These are phyloP conservation scores for Halichoerus grypus DNA, from an alignment of 2,113 vertebrate species.

Conservation along the genomic window DNA sequence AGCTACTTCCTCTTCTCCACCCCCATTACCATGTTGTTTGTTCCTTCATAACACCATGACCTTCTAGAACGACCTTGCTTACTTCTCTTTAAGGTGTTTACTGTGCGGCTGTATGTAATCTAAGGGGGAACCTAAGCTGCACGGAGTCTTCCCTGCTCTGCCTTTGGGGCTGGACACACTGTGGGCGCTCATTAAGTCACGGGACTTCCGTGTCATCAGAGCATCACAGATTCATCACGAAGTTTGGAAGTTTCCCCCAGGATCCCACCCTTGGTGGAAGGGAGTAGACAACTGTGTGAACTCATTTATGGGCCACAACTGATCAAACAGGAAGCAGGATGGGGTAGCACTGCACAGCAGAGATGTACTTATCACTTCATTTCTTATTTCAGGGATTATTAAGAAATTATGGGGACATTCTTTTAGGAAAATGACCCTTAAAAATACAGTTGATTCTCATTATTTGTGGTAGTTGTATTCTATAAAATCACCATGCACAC, in stretches of 20 bases:
- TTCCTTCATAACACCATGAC: too few species aligned
- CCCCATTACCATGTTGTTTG: background rate
- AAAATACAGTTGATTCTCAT: too few species aligned
- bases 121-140: background rate
- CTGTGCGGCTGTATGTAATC: background rate
- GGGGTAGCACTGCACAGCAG: rapidly evolving
- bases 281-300: background rate
- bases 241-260: background rate
- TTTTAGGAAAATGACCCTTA: background rate
- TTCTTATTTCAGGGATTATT: background rate
- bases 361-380: background rate
- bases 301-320: rapidly evolving
- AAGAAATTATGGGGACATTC: background rate
- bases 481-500: background rate
- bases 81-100: background rate
- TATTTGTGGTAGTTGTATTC: rapidly evolving
- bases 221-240: too few species aligned
- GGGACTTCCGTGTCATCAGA: background rate
- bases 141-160: background rate
- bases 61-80: background rate
- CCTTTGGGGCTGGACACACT: background rate
- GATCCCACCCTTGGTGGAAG: background rate
- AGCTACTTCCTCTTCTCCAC: background rate
- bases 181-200: rapidly evolving
- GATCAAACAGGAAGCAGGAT: background rate